Percentiles rank a stretch among this genome's conserved stretches.
Evolutionary conservation across 2,113 vertebrate species (phyloP).

Genomic region (Aptenodytes patagonicus): DNA sequence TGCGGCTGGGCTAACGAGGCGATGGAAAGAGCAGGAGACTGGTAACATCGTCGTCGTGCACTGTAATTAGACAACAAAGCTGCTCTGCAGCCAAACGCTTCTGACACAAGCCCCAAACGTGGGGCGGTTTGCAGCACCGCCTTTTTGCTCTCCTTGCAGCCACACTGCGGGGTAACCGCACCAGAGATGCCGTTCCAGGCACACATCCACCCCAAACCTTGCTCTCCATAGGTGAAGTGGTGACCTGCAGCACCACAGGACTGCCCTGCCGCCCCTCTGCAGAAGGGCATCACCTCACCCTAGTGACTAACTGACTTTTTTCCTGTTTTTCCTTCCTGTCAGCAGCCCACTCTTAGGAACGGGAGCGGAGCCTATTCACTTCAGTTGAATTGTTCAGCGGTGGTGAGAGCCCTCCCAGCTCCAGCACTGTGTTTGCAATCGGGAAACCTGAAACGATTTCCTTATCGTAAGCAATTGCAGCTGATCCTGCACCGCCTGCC

Average conservation of each 20-base stretch:
- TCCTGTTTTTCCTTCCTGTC: neutral
- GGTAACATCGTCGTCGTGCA: accelerated
- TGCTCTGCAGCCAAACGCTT: neutral
- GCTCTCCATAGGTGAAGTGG: accelerated
- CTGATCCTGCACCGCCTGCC: neutral
- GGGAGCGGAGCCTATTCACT: accelerated
- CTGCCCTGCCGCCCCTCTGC: neutral
- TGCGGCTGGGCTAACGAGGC: neutral
- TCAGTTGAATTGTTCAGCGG: accelerated
- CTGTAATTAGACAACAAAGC: neutral
- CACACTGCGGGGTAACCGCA: accelerated
- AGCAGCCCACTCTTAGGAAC: neutral
- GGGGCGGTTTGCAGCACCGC: neutral
- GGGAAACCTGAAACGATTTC: neutral
- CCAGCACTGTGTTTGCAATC: accelerated
- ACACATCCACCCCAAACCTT: neutral
- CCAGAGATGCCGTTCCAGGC: neutral
- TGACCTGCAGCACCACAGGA: neutral
- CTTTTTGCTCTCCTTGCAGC: neutral
- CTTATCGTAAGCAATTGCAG: accelerated
- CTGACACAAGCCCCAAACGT: neutral
- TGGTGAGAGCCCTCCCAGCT: neutral
- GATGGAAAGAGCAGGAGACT: neutral
- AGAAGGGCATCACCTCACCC: neutral
- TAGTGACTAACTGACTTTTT: neutral